Evolutionary conservation across 2,797 vertebrate species (phyloP), one percentile per base, ranked within the genome.

Genomic region (Dendrocincla tyrannina): DNA sequence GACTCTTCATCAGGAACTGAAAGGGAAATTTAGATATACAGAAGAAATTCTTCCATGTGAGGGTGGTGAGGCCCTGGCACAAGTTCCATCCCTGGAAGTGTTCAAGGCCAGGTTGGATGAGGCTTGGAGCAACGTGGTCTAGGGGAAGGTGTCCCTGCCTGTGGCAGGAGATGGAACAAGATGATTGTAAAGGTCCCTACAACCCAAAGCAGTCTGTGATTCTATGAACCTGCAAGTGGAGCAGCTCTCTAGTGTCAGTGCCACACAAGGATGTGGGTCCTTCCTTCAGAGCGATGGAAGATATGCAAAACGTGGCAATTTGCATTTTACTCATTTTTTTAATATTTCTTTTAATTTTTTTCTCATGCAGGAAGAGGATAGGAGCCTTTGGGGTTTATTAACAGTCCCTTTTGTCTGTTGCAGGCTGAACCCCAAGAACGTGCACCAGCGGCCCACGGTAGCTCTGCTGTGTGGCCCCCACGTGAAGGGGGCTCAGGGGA

Each of bases 391-490:
- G 16, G 25, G 4, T 72, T 81, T 72, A 8, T 32, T 83, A 35
- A 56, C 30, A 42, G n/a, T 22, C 19, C 47, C 37, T 79, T 25
- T 17, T 56, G 16, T 30, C 63, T 85, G 35, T 94, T 53, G 12
- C 91, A 99, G 99, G 95, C 98, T 99, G 88, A 99, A 99, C 66
- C 99, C 99, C 3, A 99, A 99, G 95, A 99, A 99, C n/a, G 98
- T 99, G 70, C 99, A 99, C 93, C 99, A 99, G 97, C 98, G 99
- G 58, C 99, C 99, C 47, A 99, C 99, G 0, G 99, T 99, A 33
- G 99, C 99, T 14, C 95, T 99, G 86, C 97, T 99, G 4, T 99
- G 99, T 18, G 99, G 99, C 17, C 99, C 99, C 24, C 99, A 99
- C 1, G 98, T 99, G 69, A 99, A 99, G 95, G 99, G 99, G 23